Evolutionary conservation across 1,140 invertebrate genomes (phyloP).

Genomic region (Lordiphosa clarofinis): DNA sequence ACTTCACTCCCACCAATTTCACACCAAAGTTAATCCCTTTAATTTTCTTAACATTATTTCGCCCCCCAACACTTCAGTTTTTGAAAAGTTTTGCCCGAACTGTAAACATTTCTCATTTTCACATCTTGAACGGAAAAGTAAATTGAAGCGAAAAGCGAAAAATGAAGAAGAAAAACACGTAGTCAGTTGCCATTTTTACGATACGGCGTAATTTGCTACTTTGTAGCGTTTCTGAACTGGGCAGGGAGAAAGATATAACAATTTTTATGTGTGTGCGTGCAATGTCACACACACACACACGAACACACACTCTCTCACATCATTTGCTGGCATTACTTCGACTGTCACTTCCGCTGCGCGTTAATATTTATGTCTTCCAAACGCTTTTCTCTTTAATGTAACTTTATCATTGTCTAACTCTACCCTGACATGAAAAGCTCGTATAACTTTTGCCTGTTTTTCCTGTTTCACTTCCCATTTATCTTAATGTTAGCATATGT

Average conservation of each 20-base stretch:
- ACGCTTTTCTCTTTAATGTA: constrained; percentile 43
- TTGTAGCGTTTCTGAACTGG: constrained; percentile 47
- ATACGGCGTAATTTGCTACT: constrained; percentile 66
- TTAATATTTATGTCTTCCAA: constrained; percentile 70
- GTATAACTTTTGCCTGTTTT: constrained; percentile 43
- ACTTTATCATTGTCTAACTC: constrained; percentile 35
- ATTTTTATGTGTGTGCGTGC: constrained; percentile 58
- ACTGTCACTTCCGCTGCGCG: constrained; percentile 58
- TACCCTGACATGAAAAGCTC: constrained; percentile 33
- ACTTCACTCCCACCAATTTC: too few relatives aligned
- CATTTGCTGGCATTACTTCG: constrained; percentile 64
- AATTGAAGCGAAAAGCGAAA: constrained; percentile 11
- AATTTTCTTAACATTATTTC: too few relatives aligned
- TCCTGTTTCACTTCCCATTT: constrained; percentile 52
- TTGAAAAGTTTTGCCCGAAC: too few relatives aligned
- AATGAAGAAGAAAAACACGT: constrained; percentile 41
- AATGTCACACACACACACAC: constrained; percentile 9
- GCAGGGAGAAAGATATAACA: constrained; percentile 22
- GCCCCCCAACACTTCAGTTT: too few relatives aligned
- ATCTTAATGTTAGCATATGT: constrained; percentile 63
- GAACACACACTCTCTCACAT: constrained; percentile 21
- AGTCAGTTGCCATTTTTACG: constrained; percentile 49
- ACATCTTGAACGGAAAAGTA: constrained; percentile 5
- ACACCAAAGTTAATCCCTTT: too few relatives aligned
- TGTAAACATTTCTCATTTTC: constrained; percentile 25